A percentile compares a stretch with the other conserved stretches of the same genome.
Evolutionary conservation across 92 coral and sea anemone genomes (phyloP).

Genomic region (Metridium senile): DNA sequence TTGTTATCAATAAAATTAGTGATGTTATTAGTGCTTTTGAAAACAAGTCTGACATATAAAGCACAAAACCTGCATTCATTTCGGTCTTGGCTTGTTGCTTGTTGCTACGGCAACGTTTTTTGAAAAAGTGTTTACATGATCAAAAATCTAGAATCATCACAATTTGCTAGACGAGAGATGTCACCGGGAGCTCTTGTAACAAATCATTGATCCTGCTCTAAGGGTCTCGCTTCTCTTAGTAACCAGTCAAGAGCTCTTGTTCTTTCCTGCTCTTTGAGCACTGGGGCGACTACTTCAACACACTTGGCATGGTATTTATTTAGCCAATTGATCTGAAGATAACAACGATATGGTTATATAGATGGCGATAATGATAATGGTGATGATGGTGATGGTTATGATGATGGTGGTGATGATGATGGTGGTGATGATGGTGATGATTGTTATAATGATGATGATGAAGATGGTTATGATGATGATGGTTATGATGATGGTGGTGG

Average conservation of each 20-base stretch:
- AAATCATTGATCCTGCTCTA: background rate
- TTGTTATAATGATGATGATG: background rate
- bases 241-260: constrained; percentile 46
- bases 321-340: constrained; percentile 45
- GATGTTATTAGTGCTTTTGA: too few relatives aligned
- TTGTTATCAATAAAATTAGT: too few relatives aligned
- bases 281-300: constrained; percentile 36
- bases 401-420: background rate
- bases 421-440: background rate
- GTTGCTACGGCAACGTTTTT: too few relatives aligned
- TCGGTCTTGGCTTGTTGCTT: too few relatives aligned
- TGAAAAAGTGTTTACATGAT: too few relatives aligned
- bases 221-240: constrained; percentile 28
- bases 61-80: too few relatives aligned
- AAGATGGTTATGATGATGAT: background rate
- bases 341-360: background rate
- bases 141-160: too few relatives aligned
- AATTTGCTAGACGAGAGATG: too few relatives aligned
- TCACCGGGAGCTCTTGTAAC: background rate
- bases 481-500: too few relatives aligned
- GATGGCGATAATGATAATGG: too few relatives aligned
- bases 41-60: too few relatives aligned
- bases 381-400: too few relatives aligned
- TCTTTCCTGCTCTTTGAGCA: constrained; percentile 39
- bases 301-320: constrained; percentile 46